Evolutionary conservation across 2,797 vertebrate genomes (phyloP), one percentile per base, ranked within the genome.

Genomic region (Molossus alvarezi): DNA sequence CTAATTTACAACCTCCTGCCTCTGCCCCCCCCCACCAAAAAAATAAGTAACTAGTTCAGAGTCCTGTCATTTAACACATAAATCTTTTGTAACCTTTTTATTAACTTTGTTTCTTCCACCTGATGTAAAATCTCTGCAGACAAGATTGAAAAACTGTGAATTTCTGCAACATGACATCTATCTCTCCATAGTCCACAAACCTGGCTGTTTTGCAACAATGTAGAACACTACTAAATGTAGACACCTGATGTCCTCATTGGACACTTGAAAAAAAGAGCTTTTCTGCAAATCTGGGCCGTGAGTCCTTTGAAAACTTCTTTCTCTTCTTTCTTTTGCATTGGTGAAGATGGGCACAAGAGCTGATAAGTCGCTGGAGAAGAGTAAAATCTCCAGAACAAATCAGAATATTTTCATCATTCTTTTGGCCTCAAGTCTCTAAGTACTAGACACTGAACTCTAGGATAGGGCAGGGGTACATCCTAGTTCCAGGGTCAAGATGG

Each of bases 61-160:
- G 55, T 92, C 21, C 10, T 85, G 41, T 95, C 23, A 80, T 82
- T 91, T 81, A 86, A 81, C 15, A 41, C 9, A 55, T 48, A 82
- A 93, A 77, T 4, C 5, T 51, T 90, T 33, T 67, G 69, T 55
- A 92, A 60, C 13, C 3, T 91, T 83, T 82, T 79, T 27, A 64
- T 84, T 17, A 90, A 23, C 14, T 72, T 88, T 83, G 5, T 21
- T 90, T 88, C 64, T 93, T 87, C 33, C 82, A n/a, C 9, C 64
- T 90, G 33, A 82, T 53, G 64, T 58, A 9, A 79, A 82, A 58
- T 72, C 33, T 92, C 62, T 9, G 9, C 25, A 33, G 81, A 79
- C 41, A 83, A 71, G 7, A 85, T 13, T 45, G 55, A 60, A 77
- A 72, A 84, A 82, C 10, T n/a, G n/a, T 84, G 55, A 71, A 93